These are phyloP conservation scores for Colossoma macropomum DNA, from an alignment of 2,113 vertebrate species.

Conservation along the genomic window DNA sequence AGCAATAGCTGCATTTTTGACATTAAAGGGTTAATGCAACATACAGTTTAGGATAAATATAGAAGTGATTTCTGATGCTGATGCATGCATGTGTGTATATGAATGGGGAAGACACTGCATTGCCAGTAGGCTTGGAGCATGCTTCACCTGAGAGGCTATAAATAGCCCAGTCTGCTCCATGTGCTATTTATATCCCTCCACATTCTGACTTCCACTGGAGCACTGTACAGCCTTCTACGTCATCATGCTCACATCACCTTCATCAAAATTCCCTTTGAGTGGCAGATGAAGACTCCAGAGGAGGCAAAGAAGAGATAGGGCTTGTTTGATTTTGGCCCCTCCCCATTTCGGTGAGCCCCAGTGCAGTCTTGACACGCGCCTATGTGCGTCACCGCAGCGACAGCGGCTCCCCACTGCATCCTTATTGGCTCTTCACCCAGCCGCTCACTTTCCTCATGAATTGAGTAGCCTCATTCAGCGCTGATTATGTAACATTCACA, in stretches of 20 bases:
- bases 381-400: not conserved
- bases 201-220: not conserved
- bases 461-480: slow-evolving; percentile 60
- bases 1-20: no score
- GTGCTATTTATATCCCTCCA: slow-evolving; percentile 30
- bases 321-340: not conserved
- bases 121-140: not conserved
- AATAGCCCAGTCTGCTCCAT: not conserved
- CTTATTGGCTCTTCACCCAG: not conserved
- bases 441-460: slow-evolving; percentile 14
- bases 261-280: slow-evolving; percentile 13
- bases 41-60: not conserved
- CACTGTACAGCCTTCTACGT: not conserved
- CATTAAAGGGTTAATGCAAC: not conserved
- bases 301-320: not conserved
- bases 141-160: slow-evolving; percentile 41
- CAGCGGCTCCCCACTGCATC: not conserved
- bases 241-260: not conserved
- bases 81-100: not conserved
- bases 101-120: not conserved
- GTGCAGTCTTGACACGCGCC: not conserved
- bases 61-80: not conserved
- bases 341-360: not conserved
- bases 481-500: slow-evolving; percentile 66
- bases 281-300: not conserved